Conservation (phyloP, 2,888 invertebrate genomes). For the Sisyra nigra region DNA sequence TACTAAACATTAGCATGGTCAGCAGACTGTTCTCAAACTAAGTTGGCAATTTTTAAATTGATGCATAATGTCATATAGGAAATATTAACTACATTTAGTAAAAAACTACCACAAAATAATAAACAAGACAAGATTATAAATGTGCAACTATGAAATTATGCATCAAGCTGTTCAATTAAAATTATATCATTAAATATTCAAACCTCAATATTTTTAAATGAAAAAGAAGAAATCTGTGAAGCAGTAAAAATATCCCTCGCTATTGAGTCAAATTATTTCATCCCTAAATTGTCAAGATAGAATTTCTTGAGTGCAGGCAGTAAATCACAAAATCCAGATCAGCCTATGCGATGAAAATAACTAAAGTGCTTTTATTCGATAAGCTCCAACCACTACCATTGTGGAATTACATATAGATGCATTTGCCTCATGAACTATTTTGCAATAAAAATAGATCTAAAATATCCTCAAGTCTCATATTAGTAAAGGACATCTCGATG, state of each 20-base stretch:
- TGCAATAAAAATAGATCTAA: too few relatives aligned
- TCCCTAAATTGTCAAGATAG: slow-evolving; percentile 2
- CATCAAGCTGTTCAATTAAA: not conserved
- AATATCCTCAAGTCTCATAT: too few relatives aligned
- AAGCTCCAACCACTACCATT: not conserved
- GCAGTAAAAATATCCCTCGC: too few relatives aligned
- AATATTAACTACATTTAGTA: not conserved
- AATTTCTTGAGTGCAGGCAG: not conserved
- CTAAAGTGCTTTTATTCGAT: not conserved
- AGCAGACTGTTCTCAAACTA: slow-evolving; percentile 33
- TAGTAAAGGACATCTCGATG: too few relatives aligned
- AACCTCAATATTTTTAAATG: not conserved
- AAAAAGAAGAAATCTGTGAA: too few relatives aligned
- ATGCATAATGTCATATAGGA: too few relatives aligned
- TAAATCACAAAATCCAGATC: slow-evolving; percentile 2
- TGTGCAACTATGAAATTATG: not conserved
- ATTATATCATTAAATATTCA: not conserved
- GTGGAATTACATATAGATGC: not conserved
- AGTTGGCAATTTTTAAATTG: not conserved
- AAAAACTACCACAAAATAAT: too few relatives aligned
- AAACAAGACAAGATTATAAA: not conserved
- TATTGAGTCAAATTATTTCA: not conserved
- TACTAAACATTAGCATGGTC: slow-evolving; percentile 50
- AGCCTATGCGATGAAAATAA: not conserved
- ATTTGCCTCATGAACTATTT: too few relatives aligned